These are phyloP conservation scores for Hemiprocne comata DNA, from an alignment of 2,113 vertebrate genomes.

Conservation along the genomic window DNA sequence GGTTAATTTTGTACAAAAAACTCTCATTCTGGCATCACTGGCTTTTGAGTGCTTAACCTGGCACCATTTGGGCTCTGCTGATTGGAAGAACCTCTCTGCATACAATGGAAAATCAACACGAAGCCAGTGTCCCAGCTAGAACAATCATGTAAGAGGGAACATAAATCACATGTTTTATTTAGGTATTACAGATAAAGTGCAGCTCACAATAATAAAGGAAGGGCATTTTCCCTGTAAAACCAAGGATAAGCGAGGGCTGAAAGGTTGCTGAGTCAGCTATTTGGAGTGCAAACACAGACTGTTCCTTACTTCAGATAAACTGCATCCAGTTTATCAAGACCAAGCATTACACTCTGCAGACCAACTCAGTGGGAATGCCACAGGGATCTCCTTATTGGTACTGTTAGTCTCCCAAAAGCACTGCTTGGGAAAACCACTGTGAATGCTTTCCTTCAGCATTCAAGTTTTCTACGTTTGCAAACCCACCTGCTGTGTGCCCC, in stretches of 20 bases:
- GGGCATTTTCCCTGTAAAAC: not conserved
- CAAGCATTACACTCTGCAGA: not conserved
- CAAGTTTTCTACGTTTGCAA: not conserved
- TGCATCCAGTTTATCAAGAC: not conserved
- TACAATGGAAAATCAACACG: fast-evolving
- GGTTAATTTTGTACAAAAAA: not conserved
- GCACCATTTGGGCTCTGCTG: not conserved
- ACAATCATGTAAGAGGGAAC: not conserved
- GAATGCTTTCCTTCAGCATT: not conserved
- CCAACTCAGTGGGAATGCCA: not conserved
- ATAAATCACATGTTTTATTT: not conserved
- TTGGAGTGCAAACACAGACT: not conserved
- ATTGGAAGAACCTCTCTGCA: not conserved
- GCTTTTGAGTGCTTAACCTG: not conserved
- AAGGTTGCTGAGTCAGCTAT: not conserved
- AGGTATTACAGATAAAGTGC: not conserved
- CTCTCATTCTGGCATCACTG: not conserved
- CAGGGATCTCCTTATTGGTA: not conserved
- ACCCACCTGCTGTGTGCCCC: not conserved
- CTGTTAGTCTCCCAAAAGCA: not conserved
- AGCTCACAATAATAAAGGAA: not conserved
- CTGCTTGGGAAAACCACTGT: not conserved
- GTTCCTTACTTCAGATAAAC: not conserved
- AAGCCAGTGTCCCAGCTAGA: not conserved
- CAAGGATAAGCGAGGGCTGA: not conserved